phyloP scores from a whole-genome alignment of 30 jellyfish, hydroid and myxozoan genomes.

The Catostylus mosaicus region DNA sequence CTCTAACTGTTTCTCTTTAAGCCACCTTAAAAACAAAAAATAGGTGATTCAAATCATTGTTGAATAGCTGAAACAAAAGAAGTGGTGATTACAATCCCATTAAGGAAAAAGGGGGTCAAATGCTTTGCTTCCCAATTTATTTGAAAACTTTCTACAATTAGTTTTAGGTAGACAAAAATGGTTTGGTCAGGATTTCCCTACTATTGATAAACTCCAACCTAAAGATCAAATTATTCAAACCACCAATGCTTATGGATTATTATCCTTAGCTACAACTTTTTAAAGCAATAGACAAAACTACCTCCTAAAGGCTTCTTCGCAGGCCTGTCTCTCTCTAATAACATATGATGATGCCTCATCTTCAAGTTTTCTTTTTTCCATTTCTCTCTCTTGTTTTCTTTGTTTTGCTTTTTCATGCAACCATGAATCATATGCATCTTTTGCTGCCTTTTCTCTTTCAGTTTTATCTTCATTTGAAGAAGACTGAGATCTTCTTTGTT shows the following conservation, averaged over 20 bases:
- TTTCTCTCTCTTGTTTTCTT: conserved; percentile 65
- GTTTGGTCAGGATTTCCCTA: no score
- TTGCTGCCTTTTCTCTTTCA: conserved; percentile 58
- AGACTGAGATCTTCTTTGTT: conserved; percentile 8
- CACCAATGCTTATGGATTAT: background rate
- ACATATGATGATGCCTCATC: conserved; percentile 89
- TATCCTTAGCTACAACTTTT: background rate
- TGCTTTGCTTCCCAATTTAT: no score
- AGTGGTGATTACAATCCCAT: no score
- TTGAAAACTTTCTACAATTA: no score
- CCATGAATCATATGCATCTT: conserved; percentile 80
- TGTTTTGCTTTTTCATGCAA: conserved; percentile 73
- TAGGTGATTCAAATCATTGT: background rate
- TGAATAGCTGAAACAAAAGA: no score
- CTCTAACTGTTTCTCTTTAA: conserved; percentile 46
- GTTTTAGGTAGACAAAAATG: no score
- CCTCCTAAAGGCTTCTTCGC: conserved; percentile 94
- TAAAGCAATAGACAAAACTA: no score
- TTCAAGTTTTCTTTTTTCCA: conserved; percentile 67
- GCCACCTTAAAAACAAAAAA: conserved; percentile 40
- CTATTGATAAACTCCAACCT: background rate
- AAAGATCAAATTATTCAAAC: background rate
- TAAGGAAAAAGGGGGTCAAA: no score
- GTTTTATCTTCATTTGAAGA: conserved; percentile 21
- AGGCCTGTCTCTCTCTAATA: conserved; percentile 78